Evolutionary conservation across 2,113 vertebrate species (phyloP), one percentile per base, ranked within the genome.

Genomic region (Nyctibius bracteatus): DNA sequence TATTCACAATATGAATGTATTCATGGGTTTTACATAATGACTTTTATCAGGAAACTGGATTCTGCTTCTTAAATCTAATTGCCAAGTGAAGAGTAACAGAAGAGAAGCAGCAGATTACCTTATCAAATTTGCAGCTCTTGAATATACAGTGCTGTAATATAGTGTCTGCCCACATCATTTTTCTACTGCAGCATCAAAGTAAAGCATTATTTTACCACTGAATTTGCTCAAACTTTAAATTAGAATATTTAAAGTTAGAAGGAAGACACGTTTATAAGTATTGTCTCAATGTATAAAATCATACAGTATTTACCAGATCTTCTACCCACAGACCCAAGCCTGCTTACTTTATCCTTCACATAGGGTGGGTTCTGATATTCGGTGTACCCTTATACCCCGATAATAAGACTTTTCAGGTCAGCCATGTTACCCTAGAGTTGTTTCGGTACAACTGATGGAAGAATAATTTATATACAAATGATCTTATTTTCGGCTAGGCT

Each of bases 1-100:
- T 98, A 98, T 97, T 96, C 98, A 96, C 96, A 97, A 94, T 98
- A 97, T 98, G 97, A 98, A 98, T 98, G 97, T 98, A 98, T 98
- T 98, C 95, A 89, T 97, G 97, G 96, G 96, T 98, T 98, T 98
- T 98, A 98, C 98, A 98, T 97, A 98, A 98, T 98, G 95, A 97
- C 97, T 98, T 98, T 98, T 98, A 98, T 98, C 98, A 96, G 97
- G 95, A 97, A 98, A 97, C 97, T 96, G 97, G 98, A 97, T 97
- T 97, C 96, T 97, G 92, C 96, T 98, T 97, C 97, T 97, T 98
- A 98, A 98, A 98, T 97, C 98, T 98, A 98, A 98, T 98, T 97
- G 98, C 97, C 96, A 98, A 98, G 98, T 96, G 95, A 97, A 97
- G 94, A 98, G 96, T 96, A 98, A 98, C 97, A 98, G 95, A 97